A percentile compares a stretch with the other conserved stretches of the same genome.
Conservation (phyloP, 2,888 invertebrate genomes). For the Stratiomys singularior region DNA sequence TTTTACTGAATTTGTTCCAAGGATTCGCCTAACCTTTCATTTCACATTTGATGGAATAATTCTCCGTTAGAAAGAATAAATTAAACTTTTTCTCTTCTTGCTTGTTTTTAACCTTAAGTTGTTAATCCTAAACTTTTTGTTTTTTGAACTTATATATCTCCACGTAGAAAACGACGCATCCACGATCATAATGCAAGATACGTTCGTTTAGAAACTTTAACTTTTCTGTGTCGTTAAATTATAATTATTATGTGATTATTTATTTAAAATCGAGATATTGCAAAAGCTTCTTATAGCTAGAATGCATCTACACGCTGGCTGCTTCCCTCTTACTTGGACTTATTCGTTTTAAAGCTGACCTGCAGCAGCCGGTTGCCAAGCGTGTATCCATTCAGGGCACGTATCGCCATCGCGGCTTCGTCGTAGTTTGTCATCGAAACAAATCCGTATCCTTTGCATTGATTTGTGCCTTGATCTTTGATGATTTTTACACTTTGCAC, state of each 20-base stretch:
- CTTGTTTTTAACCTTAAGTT: not conserved
- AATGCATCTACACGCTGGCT: not conserved
- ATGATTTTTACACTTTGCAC: slow-evolving; percentile 95
- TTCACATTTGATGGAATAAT: no score
- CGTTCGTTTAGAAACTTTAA: slow-evolving; percentile 21
- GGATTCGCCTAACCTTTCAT: no score
- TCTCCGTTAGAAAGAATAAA: no score
- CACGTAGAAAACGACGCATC: slow-evolving; percentile 12
- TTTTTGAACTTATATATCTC: not conserved
- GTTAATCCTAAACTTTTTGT: not conserved
- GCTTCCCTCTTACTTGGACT: slow-evolving; percentile 69
- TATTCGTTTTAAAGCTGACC: slow-evolving; percentile 97
- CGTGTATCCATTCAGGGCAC: slow-evolving; percentile 95
- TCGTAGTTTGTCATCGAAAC: slow-evolving; percentile 99
- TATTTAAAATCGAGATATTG: slow-evolving; percentile 33
- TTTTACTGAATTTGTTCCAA: not conserved
- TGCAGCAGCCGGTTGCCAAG: slow-evolving; percentile 95
- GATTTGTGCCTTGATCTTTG: slow-evolving; percentile 93
- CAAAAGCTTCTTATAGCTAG: slow-evolving; percentile 25
- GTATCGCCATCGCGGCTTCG: slow-evolving; percentile 95
- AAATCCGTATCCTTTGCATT: slow-evolving; percentile 98
- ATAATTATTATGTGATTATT: slow-evolving; percentile 18
- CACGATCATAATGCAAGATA: not conserved
- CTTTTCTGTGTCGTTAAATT: slow-evolving; percentile 9
- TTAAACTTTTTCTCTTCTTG: not conserved